phyloP scores from a whole-genome alignment of 92 coral and sea anemone species.

The Blastomussa wellsi region DNA sequence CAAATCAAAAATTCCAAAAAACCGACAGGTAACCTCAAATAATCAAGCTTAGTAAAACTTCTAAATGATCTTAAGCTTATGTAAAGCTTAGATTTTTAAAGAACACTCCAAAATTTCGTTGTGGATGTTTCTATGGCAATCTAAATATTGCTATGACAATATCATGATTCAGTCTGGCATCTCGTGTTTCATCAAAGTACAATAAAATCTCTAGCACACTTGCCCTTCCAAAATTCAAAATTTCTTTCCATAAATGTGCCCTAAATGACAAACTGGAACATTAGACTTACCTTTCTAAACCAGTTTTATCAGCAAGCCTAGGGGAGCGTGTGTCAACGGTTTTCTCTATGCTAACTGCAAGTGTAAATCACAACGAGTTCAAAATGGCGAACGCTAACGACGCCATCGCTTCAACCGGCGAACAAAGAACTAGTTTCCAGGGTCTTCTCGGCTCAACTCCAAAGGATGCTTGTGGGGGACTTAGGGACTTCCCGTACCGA shows the following conservation, averaged over 20 bases:
- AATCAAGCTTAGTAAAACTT: background rate
- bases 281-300: conserved; percentile 17
- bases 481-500: too few relatives aligned
- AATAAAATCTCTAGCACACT: background rate
- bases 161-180: background rate
- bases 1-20: background rate
- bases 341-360: conserved; percentile 47
- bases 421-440: background rate
- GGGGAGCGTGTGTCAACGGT: conserved; percentile 27
- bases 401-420: background rate
- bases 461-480: too few relatives aligned
- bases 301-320: background rate
- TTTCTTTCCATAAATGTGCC: background rate
- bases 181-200: background rate
- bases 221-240: background rate
- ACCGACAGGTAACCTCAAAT: background rate
- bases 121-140: conserved; percentile 73
- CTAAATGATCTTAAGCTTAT: background rate
- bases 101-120: background rate
- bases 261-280: background rate
- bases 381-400: conserved; percentile 19
- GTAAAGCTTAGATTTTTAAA: background rate
- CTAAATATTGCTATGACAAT: conserved; percentile 71
- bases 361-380: conserved; percentile 35
- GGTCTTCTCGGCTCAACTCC: background rate